These are phyloP conservation scores for Harpagifer antarcticus DNA, from an alignment of 2,797 vertebrate species.

Conservation along the genomic window DNA sequence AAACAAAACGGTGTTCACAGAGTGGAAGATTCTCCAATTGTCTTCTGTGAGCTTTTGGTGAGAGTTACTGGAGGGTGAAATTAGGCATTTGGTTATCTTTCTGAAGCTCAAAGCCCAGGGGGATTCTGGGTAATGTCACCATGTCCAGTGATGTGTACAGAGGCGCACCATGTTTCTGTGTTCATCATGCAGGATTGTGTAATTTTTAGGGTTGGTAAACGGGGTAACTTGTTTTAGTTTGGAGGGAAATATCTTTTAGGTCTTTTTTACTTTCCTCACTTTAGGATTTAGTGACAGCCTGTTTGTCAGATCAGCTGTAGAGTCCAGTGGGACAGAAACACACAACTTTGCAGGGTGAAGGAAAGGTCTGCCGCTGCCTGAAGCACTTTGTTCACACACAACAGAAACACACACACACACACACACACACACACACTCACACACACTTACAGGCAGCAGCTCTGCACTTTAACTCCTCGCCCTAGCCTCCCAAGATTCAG, in stretches of 20 bases:
- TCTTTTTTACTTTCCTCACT: conserved; percentile 34
- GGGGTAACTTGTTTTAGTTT: no score
- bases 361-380: conserved; percentile 67
- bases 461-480: conserved; percentile 44
- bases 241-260: neutral
- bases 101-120: conserved; percentile 55
- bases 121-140: conserved; percentile 67
- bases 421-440: conserved; percentile 21
- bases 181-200: neutral
- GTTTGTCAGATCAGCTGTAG: conserved; percentile 48
- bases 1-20: conserved; percentile 55
- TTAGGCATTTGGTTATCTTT: conserved; percentile 77
- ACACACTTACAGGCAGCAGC: conserved; percentile 29
- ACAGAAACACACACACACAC: conserved; percentile 11
- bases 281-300: conserved; percentile 17
- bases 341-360: conserved; percentile 64
- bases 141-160: conserved; percentile 48
- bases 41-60: conserved; percentile 67
- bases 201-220: no score
- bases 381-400: conserved; percentile 60
- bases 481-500: conserved; percentile 55
- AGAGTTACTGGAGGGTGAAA: conserved; percentile 75
- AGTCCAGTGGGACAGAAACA: conserved; percentile 57
- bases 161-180: conserved; percentile 27
- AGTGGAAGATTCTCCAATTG: conserved; percentile 59